Conservation (phyloP, 2,113 vertebrate genomes). For the Grallaria varia region DNA sequence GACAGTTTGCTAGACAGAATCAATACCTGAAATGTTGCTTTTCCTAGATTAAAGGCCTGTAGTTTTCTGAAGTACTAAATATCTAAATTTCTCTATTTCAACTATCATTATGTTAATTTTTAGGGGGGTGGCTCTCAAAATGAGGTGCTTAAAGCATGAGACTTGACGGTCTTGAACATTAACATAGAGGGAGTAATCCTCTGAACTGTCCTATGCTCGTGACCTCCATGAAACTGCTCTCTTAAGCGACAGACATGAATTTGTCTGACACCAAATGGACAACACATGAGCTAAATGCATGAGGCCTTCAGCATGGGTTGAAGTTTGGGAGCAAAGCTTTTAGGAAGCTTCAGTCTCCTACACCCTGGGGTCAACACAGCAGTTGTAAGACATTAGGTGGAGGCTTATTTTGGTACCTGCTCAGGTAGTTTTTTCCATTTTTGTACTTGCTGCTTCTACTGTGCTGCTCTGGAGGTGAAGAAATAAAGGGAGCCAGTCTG, state of each 20-base stretch:
- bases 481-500: not conserved
- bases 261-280: not conserved
- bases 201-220: accelerated
- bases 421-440: not conserved
- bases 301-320: not conserved
- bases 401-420: not conserved
- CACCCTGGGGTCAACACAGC: not conserved
- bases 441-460: not conserved
- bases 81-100: not conserved
- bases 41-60: not conserved
- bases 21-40: not conserved
- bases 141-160: not conserved
- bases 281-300: not conserved
- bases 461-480: not conserved
- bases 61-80: not conserved
- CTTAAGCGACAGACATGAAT: not conserved
- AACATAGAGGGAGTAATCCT: not conserved
- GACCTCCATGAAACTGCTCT: not conserved
- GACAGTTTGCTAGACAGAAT: not conserved
- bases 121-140: not conserved
- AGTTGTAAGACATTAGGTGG: not conserved
- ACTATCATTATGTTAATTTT: not conserved
- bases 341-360: not conserved
- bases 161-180: not conserved
- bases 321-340: not conserved